Conservation (phyloP, 2,888 invertebrate species). For the Caenorhabditis angaria region DNA sequence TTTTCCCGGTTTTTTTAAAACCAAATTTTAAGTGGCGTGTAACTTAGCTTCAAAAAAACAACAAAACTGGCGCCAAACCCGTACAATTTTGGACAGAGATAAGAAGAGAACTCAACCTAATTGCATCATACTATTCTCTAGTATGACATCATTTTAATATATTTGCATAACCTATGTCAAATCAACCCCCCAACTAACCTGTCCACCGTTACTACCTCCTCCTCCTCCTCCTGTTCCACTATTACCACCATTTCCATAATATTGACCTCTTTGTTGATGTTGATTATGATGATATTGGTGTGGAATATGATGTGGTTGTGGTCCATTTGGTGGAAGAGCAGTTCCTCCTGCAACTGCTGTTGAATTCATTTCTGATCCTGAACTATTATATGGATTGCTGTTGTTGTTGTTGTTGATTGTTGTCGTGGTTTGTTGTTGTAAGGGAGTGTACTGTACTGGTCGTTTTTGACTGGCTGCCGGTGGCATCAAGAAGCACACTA, state of each 20-base stretch:
- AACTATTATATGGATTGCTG: neutral
- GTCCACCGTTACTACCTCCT: no score
- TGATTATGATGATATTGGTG: neutral
- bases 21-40: no score
- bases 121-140: no score
- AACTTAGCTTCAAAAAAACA: no score
- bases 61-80: no score
- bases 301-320: neutral
- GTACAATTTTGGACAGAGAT: no score
- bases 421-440: neutral
- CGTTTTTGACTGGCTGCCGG: slow-evolving; percentile 6
- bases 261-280: neutral
- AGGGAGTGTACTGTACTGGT: neutral
- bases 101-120: no score
- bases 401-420: neutral
- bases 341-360: neutral
- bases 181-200: neutral
- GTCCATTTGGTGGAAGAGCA: neutral
- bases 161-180: neutral
- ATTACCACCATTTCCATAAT: neutral
- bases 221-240: neutral
- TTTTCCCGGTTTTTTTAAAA: no score
- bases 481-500: slow-evolving; percentile 8
- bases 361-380: neutral
- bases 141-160: no score